phyloP scores from a whole-genome alignment of 1,140 invertebrate genomes.

The Battus philenor region DNA sequence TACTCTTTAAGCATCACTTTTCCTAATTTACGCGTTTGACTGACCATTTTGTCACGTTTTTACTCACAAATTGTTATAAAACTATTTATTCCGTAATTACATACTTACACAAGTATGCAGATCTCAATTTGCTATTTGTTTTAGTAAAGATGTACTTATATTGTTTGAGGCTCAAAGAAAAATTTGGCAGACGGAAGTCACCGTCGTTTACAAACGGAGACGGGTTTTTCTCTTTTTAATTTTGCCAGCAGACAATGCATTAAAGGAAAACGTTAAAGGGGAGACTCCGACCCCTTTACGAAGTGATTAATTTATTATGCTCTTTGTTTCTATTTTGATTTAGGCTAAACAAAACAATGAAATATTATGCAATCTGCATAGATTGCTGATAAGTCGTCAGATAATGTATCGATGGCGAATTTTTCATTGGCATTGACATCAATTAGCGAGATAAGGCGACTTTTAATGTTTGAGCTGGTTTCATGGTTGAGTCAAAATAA shows the following conservation, averaged over 20 bases:
- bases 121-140: no score
- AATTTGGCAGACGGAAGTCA: conserved; percentile 34
- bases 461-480: no score
- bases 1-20: background rate
- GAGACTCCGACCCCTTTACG: conserved; percentile 58
- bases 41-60: no score
- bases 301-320: conserved; percentile 73
- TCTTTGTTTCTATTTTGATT: conserved; percentile 70
- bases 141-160: background rate
- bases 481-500: no score
- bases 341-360: conserved; percentile 38
- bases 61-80: no score
- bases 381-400: background rate
- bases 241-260: conserved; percentile 66
- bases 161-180: conserved; percentile 20
- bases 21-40: no score
- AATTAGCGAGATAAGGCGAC: no score
- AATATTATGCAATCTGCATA: conserved; percentile 18
- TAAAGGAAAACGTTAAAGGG: conserved; percentile 69
- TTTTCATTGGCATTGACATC: no score
- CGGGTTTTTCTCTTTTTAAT: conserved; percentile 68
- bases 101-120: no score
- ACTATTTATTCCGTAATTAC: no score
- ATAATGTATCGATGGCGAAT: background rate
- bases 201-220: conserved; percentile 47